These are phyloP conservation scores for Geopemphigus sp. DNA, from an alignment of 1,140 invertebrate species.

Conservation along the genomic window DNA sequence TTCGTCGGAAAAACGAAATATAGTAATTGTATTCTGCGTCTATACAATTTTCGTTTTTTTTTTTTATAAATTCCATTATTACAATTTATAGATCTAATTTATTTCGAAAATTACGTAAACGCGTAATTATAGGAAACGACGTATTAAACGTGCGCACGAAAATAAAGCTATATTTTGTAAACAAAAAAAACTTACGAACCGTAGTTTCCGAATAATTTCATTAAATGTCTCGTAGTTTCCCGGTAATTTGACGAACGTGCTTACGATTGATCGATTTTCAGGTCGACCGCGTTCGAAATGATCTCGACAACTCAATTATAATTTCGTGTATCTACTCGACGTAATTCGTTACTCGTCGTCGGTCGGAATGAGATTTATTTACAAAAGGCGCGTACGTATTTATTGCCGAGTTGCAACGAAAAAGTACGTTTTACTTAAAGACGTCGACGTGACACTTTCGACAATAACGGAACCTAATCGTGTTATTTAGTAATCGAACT, in stretches of 20 bases:
- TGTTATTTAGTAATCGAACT: background rate
- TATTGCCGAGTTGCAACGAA: background rate
- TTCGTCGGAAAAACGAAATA: no score
- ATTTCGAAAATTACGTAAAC: no score
- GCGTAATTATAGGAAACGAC: no score
- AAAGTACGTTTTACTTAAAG: background rate
- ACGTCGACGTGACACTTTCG: background rate
- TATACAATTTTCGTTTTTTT: no score
- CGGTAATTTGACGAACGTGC: background rate
- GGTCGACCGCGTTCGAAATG: background rate
- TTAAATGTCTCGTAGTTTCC: background rate
- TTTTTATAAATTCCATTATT: no score
- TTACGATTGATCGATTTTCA: constrained; percentile 27
- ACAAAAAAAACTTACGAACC: no score
- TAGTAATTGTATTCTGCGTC: no score
- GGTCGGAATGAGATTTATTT: constrained; percentile 2
- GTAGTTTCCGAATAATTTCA: background rate
- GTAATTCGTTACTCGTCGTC: background rate
- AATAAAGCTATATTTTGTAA: no score
- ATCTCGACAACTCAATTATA: constrained; percentile 11
- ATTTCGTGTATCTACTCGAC: background rate
- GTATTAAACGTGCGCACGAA: no score
- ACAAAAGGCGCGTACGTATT: background rate
- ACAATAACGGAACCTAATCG: background rate
- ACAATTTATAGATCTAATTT: no score